Conservation (phyloP, 2,113 vertebrate genomes). For the Pseudois nayaur region DNA sequence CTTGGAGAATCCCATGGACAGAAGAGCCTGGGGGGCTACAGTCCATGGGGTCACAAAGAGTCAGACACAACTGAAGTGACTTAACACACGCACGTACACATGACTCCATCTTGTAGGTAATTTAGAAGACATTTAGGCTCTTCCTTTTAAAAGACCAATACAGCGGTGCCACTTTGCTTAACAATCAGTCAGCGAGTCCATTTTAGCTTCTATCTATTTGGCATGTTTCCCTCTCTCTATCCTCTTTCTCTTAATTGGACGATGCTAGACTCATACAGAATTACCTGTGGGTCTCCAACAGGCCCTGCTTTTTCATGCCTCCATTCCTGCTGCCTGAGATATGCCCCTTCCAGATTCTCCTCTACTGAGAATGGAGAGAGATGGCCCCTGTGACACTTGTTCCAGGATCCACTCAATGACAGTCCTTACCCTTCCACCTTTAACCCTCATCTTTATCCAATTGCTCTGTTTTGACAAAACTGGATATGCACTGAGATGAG, state of each 20-base stretch:
- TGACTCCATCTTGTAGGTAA: neutral
- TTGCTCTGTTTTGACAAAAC: neutral
- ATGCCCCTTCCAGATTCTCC: neutral
- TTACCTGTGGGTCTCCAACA: neutral
- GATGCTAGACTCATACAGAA: neutral
- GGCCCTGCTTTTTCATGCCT: neutral
- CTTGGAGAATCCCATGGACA: neutral
- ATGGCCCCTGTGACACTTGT: neutral
- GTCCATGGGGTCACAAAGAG: neutral
- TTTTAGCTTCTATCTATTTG: neutral
- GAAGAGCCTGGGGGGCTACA: neutral
- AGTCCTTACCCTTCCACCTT: neutral
- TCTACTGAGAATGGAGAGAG: neutral
- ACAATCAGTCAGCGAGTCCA: neutral
- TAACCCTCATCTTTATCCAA: neutral
- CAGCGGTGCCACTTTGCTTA: neutral
- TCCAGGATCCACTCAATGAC: neutral
- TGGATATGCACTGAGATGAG: neutral
- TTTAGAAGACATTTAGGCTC: neutral
- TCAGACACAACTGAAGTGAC: neutral
- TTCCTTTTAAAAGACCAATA: neutral
- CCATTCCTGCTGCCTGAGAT: neutral
- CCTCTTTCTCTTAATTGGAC: neutral
- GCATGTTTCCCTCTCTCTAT: neutral
- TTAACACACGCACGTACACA: neutral